Conservation (phyloP, 92 coral and sea anemone genomes). For the Porites rus region DNA sequence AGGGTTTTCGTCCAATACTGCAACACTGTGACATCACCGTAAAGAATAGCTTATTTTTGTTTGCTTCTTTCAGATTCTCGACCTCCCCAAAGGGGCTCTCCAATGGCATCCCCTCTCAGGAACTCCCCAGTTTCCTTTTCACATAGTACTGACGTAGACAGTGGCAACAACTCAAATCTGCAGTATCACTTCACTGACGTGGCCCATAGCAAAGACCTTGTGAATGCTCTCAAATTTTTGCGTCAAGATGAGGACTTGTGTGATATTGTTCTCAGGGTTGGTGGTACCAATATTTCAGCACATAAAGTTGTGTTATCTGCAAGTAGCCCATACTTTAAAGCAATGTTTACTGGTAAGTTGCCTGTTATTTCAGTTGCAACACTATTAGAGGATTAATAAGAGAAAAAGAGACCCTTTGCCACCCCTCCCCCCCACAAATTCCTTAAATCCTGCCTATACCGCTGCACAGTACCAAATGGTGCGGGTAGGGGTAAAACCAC, state of each 20-base stretch:
- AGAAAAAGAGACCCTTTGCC: too few relatives aligned
- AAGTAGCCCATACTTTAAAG: slow-evolving; percentile 94
- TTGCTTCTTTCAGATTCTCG: neutral
- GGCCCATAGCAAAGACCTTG: slow-evolving; percentile 84
- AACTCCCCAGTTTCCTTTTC: slow-evolving; percentile 40
- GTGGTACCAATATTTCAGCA: slow-evolving; percentile 68
- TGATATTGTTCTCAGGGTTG: slow-evolving; percentile 88
- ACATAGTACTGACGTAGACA: slow-evolving; percentile 12
- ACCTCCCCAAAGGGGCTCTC: slow-evolving; percentile 31
- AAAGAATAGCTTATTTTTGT: too few relatives aligned
- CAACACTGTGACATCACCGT: neutral
- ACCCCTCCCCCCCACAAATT: too few relatives aligned
- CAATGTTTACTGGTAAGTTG: slow-evolving; percentile 97
- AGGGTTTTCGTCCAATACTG: too few relatives aligned
- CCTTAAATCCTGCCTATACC: too few relatives aligned
- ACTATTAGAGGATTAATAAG: neutral
- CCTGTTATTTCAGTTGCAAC: neutral
- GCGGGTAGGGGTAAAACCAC: too few relatives aligned
- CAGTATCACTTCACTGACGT: slow-evolving; percentile 75
- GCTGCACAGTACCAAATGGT: too few relatives aligned
- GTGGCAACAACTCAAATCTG: neutral
- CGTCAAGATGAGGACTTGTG: slow-evolving; percentile 95
- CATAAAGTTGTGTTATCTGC: slow-evolving; percentile 96
- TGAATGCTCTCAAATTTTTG: slow-evolving; percentile 69
- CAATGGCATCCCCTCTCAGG: slow-evolving; percentile 43